Percentiles rank a stretch among this genome's conserved stretches.
Conservation (phyloP, 2,888 invertebrate species). For the Spialia ferax region DNA sequence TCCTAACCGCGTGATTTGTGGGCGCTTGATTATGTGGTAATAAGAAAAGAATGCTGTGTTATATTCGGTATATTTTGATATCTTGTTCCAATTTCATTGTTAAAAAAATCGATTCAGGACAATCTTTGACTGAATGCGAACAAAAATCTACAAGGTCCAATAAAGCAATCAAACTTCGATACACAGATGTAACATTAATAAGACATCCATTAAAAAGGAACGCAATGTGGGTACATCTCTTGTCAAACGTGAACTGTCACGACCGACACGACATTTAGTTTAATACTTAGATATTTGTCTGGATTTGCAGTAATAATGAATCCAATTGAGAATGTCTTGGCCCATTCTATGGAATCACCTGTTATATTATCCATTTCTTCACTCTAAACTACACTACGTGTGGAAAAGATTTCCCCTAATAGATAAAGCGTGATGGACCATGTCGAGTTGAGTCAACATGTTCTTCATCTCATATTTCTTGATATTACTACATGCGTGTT, state of each 20-base stretch:
- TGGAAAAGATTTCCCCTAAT: too few relatives aligned
- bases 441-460: too few relatives aligned
- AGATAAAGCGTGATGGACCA: too few relatives aligned
- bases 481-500: neutral
- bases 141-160: slow-evolving; percentile 6
- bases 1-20: slow-evolving; percentile 44
- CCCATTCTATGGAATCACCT: too few relatives aligned
- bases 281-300: too few relatives aligned
- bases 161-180: slow-evolving; percentile 16
- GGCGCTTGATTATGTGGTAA: slow-evolving; percentile 13
- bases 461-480: neutral
- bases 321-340: too few relatives aligned
- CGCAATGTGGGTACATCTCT: too few relatives aligned
- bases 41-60: slow-evolving; percentile 2
- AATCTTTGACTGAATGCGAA: neutral
- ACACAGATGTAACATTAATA: neutral
- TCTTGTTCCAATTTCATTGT: slow-evolving; percentile 18
- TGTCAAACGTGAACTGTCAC: too few relatives aligned
- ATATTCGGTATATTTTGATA: slow-evolving; percentile 20
- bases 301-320: too few relatives aligned
- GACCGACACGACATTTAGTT: too few relatives aligned
- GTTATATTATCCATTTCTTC: too few relatives aligned
- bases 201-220: neutral
- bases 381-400: too few relatives aligned
- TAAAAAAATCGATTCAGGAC: neutral